Conservation (phyloP, 2,797 vertebrate genomes). For the Bradypodion ventrale region DNA sequence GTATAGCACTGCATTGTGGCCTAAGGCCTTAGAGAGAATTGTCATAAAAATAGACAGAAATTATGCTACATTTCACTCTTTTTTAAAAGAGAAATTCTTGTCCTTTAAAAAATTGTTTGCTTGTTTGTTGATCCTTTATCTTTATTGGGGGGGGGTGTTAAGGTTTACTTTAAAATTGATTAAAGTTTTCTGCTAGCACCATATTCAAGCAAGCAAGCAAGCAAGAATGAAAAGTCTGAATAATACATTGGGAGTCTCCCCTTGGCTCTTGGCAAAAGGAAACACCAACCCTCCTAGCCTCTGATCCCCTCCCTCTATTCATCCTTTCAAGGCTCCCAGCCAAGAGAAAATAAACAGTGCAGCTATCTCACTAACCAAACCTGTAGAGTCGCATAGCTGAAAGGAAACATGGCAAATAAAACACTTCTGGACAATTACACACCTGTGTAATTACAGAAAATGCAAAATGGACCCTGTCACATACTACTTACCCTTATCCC, state of each 20-base stretch:
- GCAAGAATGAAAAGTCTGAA: conserved; percentile 66
- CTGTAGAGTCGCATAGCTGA: conserved; percentile 58
- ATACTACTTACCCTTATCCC: not conserved
- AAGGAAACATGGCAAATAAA: conserved; percentile 65
- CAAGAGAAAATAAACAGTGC: conserved; percentile 74
- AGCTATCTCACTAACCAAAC: conserved; percentile 81
- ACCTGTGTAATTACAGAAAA: conserved; percentile 46
- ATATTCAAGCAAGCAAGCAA: conserved; percentile 55
- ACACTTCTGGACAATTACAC: conserved; percentile 60
- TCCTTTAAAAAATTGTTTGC: too few species aligned
- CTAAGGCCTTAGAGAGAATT: not conserved
- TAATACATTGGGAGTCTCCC: conserved; percentile 75
- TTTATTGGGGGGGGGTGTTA: too few species aligned
- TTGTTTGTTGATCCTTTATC: too few species aligned
- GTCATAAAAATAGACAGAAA: not conserved
- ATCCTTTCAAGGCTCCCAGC: conserved; percentile 73
- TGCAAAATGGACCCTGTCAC: not conserved
- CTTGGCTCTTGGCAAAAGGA: conserved; percentile 72
- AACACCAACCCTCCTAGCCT: conserved; percentile 57
- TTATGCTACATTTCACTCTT: not conserved
- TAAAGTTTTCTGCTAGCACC: conserved; percentile 20
- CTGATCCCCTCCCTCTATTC: conserved; percentile 88
- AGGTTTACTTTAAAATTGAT: not conserved
- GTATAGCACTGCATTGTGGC: too few species aligned
- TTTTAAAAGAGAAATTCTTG: not conserved